phyloP scores from a whole-genome alignment of 1,140 invertebrate species.

The Mycetomoellerius zeteki region DNA sequence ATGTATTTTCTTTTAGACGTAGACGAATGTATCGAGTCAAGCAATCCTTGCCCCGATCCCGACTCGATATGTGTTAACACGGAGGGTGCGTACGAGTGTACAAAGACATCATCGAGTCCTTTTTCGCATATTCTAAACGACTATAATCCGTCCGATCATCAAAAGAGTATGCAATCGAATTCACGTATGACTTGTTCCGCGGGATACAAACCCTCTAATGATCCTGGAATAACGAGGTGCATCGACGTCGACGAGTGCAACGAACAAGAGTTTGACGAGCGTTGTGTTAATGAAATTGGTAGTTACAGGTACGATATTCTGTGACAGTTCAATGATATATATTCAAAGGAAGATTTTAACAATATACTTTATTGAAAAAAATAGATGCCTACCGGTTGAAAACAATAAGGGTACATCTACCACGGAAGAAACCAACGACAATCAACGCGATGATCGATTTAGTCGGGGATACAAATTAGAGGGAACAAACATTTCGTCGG shows the following conservation, averaged over 20 bases:
- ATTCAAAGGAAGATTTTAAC: neutral
- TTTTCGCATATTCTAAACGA: slow-evolving; percentile 65
- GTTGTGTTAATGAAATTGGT: slow-evolving; percentile 85
- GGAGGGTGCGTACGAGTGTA: slow-evolving; percentile 86
- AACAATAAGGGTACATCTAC: neutral
- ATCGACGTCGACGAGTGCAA: slow-evolving; percentile 89
- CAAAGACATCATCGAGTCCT: slow-evolving; percentile 6
- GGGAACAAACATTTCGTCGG: neutral
- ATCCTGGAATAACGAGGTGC: slow-evolving; percentile 50
- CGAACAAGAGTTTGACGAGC: slow-evolving; percentile 79
- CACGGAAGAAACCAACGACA: neutral
- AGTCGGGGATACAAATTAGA: neutral
- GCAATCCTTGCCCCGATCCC: slow-evolving; percentile 77
- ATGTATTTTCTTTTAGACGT: slow-evolving; percentile 86
- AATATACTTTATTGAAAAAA: neutral
- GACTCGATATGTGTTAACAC: slow-evolving; percentile 85
- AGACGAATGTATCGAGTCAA: slow-evolving; percentile 87
- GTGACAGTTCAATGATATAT: neutral
- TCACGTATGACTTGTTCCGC: slow-evolving; percentile 46
- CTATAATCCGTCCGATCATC: slow-evolving; percentile 64
- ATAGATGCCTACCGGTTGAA: slow-evolving; percentile 52
- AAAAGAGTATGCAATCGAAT: slow-evolving; percentile 63
- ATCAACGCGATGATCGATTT: slow-evolving; percentile 15
- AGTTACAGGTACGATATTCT: slow-evolving; percentile 82
- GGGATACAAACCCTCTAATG: slow-evolving; percentile 67